phyloP scores from a whole-genome alignment of 2,797 vertebrate species.

The Anguilla pacifica region DNA sequence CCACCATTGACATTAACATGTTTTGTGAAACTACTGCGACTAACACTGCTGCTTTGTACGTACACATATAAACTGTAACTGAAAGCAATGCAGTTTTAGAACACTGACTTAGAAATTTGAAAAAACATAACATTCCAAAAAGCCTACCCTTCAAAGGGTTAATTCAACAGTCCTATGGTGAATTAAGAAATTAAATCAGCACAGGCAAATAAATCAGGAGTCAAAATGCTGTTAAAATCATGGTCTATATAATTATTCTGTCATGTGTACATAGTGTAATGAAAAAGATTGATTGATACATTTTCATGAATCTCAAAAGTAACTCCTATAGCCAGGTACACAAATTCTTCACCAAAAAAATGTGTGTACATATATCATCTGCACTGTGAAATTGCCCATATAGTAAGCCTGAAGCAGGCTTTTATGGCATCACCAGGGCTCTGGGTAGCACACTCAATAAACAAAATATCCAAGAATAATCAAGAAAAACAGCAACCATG shows the following conservation, averaged over 20 bases:
- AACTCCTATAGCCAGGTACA: too few species aligned
- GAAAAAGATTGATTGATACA: too few species aligned
- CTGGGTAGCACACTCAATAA: too few species aligned
- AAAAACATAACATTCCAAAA: too few species aligned
- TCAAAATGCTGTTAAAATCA: neutral
- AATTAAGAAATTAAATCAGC: neutral
- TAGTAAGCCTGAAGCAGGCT: neutral
- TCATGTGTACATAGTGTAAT: too few species aligned
- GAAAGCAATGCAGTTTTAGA: too few species aligned
- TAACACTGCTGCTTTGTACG: neutral
- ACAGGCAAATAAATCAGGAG: neutral
- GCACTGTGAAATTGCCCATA: neutral
- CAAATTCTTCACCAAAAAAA: neutral
- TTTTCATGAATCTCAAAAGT: too few species aligned
- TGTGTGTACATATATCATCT: neutral
- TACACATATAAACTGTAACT: too few species aligned
- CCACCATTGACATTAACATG: neutral
- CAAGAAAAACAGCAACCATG: too few species aligned
- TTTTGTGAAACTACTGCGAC: neutral
- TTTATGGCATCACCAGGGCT: neutral
- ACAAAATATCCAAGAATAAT: too few species aligned
- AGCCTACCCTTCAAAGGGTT: too few species aligned
- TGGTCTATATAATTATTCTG: neutral
- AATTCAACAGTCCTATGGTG: neutral
- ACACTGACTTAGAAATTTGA: too few species aligned